Evolutionary conservation across 2,797 vertebrate genomes (phyloP), one percentile per base, ranked within the genome.

Genomic region (Coranthus polyacanthus): DNA sequence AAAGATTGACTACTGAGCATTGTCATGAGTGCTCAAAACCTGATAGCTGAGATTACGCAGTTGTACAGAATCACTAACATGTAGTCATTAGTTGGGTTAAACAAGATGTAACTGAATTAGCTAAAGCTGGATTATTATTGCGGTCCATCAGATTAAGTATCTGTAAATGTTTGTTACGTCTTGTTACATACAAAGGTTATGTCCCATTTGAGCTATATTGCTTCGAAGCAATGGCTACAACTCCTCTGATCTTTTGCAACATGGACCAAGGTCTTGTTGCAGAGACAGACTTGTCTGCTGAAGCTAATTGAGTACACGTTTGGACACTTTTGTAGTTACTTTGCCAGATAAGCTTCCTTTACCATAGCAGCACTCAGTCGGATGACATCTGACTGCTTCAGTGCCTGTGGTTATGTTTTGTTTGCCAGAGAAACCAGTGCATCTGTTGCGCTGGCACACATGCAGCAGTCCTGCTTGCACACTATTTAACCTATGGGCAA

Each of bases 331-430:
- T n/a, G n/a, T n/a, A 61, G 76, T 54, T 67, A 59, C 32, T 51
- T 42, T 52, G 12, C 70, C 53, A 49, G 68, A 72, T 50, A 34
- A 12, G 52, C 52, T 77, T 61, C 67, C 50, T 65, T 50, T 38
- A 72, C 57, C 38, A 24, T 54, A 67, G 45, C 50, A 47, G 58
- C 67, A 63, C 46, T 74, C 38, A 6, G 29, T 52, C 64, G 42
- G 24, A 68, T 82, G 57, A 52, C 69, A 64, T 75, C 51, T 63
- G 75, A 73, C 74, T 63, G 37, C 57, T 47, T 62, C 58, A 12
- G 6, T 17, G 81, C 66, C 62, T n/a, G n/a, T 41, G 61, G 77
- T 41, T 45, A 18, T 44, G 15, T 45, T 71, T 62, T 72, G 56
- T 72, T 70, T 63, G 49, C 43, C 59, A 47, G 51, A 64, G 32